phyloP scores from a whole-genome alignment of 2,797 vertebrate genomes.

The Bufotes viridis region DNA sequence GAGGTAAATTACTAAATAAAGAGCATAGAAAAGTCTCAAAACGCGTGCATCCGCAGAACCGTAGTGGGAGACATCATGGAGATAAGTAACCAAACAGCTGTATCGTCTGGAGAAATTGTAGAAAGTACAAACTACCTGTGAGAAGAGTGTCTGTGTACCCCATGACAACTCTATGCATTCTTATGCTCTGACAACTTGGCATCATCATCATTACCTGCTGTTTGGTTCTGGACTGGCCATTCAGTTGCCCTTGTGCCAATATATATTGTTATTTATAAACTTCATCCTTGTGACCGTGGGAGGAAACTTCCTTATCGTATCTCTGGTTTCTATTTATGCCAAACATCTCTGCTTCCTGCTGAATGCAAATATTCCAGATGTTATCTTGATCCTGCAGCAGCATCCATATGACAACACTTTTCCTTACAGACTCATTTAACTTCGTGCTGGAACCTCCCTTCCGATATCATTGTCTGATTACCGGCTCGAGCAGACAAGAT shows the following conservation, averaged over 20 bases:
- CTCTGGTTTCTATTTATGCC: slow-evolving; percentile 14
- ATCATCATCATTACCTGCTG: too few relatives aligned
- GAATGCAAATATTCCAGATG: slow-evolving; percentile 2
- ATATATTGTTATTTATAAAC: neutral
- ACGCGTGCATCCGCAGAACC: too few relatives aligned
- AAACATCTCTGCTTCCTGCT: slow-evolving; percentile 16
- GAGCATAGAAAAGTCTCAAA: too few relatives aligned
- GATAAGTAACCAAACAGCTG: too few relatives aligned
- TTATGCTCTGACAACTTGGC: too few relatives aligned
- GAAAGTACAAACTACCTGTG: too few relatives aligned
- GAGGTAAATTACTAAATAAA: too few relatives aligned
- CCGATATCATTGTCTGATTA: slow-evolving; percentile 45
- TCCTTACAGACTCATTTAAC: slow-evolving; percentile 10
- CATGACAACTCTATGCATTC: too few relatives aligned
- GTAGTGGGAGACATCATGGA: too few relatives aligned
- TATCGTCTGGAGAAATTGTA: too few relatives aligned
- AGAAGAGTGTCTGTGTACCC: too few relatives aligned
- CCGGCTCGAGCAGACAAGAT: slow-evolving; percentile 20
- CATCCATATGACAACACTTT: neutral
- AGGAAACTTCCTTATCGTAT: slow-evolving; percentile 19
- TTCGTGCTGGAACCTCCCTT: slow-evolving; percentile 23
- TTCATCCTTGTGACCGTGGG: neutral
- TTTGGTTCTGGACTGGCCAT: neutral
- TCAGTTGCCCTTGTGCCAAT: neutral
- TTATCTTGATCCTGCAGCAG: neutral